phyloP scores from a whole-genome alignment of 1,140 invertebrate species.

The Rhynchophorus ferrugineus region DNA sequence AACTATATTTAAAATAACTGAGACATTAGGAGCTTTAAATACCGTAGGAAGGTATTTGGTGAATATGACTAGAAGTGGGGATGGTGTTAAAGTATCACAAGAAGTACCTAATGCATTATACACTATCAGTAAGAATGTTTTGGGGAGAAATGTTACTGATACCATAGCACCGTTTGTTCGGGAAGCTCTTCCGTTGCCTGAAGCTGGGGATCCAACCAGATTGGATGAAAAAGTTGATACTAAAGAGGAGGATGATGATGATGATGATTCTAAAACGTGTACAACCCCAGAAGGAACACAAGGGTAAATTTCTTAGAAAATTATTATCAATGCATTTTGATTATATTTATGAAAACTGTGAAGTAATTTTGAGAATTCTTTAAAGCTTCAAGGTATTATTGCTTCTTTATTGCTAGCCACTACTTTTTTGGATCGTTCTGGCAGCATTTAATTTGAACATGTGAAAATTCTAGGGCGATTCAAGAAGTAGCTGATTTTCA shows the following conservation, averaged over 20 bases:
- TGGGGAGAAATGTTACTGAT: slow-evolving; percentile 72
- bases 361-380: too few relatives aligned
- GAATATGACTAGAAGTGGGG: slow-evolving; percentile 60
- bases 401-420: too few relatives aligned
- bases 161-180: slow-evolving; percentile 66
- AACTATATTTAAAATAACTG: slow-evolving; percentile 55
- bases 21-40: slow-evolving; percentile 68
- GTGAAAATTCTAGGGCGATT: too few relatives aligned
- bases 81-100: slow-evolving; percentile 41
- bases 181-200: slow-evolving; percentile 51
- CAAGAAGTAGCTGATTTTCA: too few relatives aligned
- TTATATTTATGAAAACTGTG: too few relatives aligned
- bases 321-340: too few relatives aligned
- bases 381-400: too few relatives aligned
- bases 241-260: slow-evolving; percentile 23
- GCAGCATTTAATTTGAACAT: too few relatives aligned
- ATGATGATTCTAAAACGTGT: slow-evolving; percentile 46
- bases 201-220: neutral
- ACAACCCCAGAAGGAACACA: slow-evolving; percentile 69
- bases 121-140: slow-evolving; percentile 71
- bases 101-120: slow-evolving; percentile 66
- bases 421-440: too few relatives aligned
- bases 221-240: slow-evolving; percentile 8
- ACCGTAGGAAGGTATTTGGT: slow-evolving; percentile 76
- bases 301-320: slow-evolving; percentile 46